Conservation (phyloP, 1,140 invertebrate species). For the Choristoneura fumiferana region DNA sequence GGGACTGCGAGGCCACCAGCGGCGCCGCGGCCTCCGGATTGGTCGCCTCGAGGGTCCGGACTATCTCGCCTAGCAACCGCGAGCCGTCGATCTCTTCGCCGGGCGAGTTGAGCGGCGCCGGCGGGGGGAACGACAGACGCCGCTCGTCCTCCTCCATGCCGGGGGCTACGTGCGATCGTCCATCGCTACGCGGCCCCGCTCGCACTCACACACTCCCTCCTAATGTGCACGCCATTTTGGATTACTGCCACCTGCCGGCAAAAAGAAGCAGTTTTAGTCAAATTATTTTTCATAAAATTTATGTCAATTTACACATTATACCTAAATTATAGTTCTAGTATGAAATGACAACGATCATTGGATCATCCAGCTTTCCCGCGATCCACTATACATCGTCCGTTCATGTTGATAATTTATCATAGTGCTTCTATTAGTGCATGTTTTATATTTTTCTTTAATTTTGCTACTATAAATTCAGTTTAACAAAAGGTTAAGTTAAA, state of each 20-base stretch:
- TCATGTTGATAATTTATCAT: too few relatives aligned
- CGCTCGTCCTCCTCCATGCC: slow-evolving; percentile 73
- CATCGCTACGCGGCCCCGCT: slow-evolving; percentile 52
- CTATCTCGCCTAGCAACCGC: slow-evolving; percentile 70
- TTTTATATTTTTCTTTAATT: too few relatives aligned
- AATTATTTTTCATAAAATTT: too few relatives aligned
- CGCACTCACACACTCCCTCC: slow-evolving; percentile 42
- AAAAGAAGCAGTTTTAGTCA: slow-evolving; percentile 23
- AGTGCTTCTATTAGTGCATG: too few relatives aligned
- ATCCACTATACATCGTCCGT: too few relatives aligned
- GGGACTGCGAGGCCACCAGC: slow-evolving; percentile 64
- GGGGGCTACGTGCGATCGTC: slow-evolving; percentile 51
- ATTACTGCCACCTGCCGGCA: slow-evolving; percentile 65
- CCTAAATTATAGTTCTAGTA: too few relatives aligned
- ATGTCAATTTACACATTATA: too few relatives aligned
- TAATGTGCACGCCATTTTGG: slow-evolving; percentile 56
- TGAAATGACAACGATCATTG: too few relatives aligned
- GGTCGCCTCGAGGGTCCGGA: slow-evolving; percentile 69
- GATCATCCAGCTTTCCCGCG: too few relatives aligned
- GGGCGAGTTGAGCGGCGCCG: slow-evolving; percentile 72
- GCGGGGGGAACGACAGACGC: slow-evolving; percentile 72
- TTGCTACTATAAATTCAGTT: too few relatives aligned
- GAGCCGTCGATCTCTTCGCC: slow-evolving; percentile 75
- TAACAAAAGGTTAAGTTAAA: too few relatives aligned
- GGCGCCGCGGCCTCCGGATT: slow-evolving; percentile 69